phyloP scores from a whole-genome alignment of 2,888 invertebrate genomes.

The Halictus ligatus region DNA sequence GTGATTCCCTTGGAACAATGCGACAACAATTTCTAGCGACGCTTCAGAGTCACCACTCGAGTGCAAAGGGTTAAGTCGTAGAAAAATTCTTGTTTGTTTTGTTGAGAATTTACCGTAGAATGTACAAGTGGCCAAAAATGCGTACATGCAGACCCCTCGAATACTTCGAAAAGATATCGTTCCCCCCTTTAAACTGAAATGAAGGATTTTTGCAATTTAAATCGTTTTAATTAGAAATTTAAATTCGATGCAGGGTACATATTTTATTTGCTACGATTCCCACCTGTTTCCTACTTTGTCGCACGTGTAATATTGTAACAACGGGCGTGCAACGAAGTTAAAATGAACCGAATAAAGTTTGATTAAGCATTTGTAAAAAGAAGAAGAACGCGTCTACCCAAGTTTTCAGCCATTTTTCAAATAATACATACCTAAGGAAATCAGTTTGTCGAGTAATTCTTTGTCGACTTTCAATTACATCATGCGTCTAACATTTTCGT shows the following conservation, averaged over 20 bases:
- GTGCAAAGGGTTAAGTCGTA: no score
- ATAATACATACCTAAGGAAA: no score
- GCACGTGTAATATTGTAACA: not conserved
- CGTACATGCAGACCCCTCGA: not conserved
- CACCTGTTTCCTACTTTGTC: slow-evolving; percentile 33
- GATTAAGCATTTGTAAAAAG: not conserved
- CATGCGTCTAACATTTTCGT: no score
- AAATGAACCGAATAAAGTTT: not conserved
- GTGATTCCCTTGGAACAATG: no score
- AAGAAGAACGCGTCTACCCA: no score
- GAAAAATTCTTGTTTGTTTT: not conserved
- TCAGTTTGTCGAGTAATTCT: no score
- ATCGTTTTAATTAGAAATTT: slow-evolving; percentile 36
- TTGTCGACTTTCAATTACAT: no score
- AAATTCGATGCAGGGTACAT: slow-evolving; percentile 4
- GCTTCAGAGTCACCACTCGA: no score
- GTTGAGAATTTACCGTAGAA: not conserved
- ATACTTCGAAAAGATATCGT: slow-evolving; percentile 9
- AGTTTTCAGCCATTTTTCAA: no score
- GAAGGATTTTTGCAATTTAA: slow-evolving; percentile 21
- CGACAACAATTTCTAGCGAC: no score
- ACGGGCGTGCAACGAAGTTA: not conserved
- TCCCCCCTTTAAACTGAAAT: not conserved
- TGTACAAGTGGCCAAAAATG: not conserved
- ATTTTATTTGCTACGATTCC: slow-evolving; percentile 23